phyloP scores from a whole-genome alignment of 2,113 vertebrate genomes.

The Saccopteryx leptura region DNA sequence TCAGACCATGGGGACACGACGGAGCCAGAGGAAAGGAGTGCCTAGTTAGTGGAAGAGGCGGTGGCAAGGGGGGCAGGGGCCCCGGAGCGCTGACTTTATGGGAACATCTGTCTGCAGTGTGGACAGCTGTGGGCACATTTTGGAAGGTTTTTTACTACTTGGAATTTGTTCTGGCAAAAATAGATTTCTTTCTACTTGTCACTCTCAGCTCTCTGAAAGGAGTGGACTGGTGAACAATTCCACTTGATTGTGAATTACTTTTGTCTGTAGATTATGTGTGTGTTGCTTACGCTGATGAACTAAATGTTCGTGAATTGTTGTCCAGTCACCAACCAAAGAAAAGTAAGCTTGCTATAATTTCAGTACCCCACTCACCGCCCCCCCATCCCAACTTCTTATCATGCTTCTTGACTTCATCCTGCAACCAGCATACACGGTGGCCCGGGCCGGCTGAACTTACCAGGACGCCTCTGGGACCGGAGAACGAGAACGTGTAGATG shows the following conservation, averaged over 20 bases:
- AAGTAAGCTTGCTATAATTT: background rate
- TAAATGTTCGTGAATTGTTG: background rate
- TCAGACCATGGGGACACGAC: background rate
- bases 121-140: background rate
- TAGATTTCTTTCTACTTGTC: background rate
- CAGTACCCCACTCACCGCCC: no score
- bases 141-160: background rate
- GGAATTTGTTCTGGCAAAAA: conserved; percentile 47
- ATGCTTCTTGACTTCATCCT: no score
- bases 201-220: background rate
- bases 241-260: background rate
- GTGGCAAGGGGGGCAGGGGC: background rate
- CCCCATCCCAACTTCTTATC: fast-evolving
- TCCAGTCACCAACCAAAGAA: background rate
- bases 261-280: background rate
- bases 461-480: background rate
- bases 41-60: background rate
- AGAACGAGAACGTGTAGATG: background rate
- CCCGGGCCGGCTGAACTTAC: background rate
- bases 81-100: background rate
- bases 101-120: background rate
- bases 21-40: background rate
- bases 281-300: background rate
- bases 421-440: no score
- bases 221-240: background rate